phyloP scores from a whole-genome alignment of 1,140 invertebrate species.

The Agraylea sexmaculata region DNA sequence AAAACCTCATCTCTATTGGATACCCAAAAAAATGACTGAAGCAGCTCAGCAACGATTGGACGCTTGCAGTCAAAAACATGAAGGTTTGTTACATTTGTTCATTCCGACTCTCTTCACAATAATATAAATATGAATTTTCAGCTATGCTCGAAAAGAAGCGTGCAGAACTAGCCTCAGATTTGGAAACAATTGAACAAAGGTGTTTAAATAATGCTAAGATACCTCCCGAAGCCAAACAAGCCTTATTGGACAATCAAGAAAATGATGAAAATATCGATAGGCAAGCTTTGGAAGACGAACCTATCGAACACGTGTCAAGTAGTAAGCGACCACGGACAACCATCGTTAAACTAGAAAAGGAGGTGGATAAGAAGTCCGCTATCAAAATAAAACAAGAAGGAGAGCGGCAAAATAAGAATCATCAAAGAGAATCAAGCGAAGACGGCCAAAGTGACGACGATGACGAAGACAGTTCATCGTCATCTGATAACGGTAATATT shows the following conservation, averaged over 20 bases:
- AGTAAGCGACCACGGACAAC: constrained; percentile 3
- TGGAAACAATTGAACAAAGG: constrained; percentile 32
- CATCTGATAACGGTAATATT: too few species aligned
- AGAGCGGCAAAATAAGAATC: constrained; percentile 1
- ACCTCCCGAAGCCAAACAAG: constrained; percentile 6
- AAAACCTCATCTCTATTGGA: constrained; percentile 78
- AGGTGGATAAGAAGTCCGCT: constrained; percentile 1
- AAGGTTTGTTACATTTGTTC: constrained; percentile 34
- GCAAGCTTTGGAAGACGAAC: constrained; percentile 2
- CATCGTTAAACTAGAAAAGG: constrained; percentile 3
- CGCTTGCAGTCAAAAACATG: constrained; percentile 37
- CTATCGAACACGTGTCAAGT: not conserved
- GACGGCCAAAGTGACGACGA: constrained; percentile 1
- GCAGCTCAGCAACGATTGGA: constrained; percentile 38
- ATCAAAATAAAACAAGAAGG: constrained; percentile 7
- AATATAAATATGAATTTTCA: constrained; percentile 23
- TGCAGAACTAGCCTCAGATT: constrained; percentile 29
- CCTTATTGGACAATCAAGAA: constrained; percentile 4
- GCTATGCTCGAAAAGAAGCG: constrained; percentile 37
- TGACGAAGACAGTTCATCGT: too few species aligned
- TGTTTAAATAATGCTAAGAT: constrained; percentile 22
- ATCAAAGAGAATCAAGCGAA: not conserved
- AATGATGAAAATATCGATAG: not conserved
- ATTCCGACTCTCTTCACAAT: not conserved
- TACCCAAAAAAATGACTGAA: constrained; percentile 60